Conservation (phyloP, 2,888 invertebrate species). For the Hylaea fasciaria region DNA sequence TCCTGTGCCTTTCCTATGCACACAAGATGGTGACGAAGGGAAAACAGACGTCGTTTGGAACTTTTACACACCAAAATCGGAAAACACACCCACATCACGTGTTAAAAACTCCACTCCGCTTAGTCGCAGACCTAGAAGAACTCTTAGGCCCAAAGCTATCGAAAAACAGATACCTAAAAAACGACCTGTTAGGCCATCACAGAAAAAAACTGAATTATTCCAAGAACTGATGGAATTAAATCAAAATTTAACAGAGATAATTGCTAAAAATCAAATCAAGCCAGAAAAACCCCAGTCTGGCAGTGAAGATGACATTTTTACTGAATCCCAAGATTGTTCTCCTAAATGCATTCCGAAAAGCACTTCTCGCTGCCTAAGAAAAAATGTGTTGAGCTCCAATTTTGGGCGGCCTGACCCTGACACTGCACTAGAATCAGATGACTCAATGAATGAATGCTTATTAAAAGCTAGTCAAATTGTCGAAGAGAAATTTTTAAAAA, state of each 20-base stretch:
- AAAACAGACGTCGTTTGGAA: conserved; percentile 82
- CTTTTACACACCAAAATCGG: conserved; percentile 79
- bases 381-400: conserved; percentile 76
- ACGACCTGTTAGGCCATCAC: conserved; percentile 57
- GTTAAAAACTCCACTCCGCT: conserved; percentile 73
- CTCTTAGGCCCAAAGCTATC: conserved; percentile 58
- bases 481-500: conserved; percentile 69
- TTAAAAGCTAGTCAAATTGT: conserved; percentile 78
- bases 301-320: conserved; percentile 76
- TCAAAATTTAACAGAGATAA: conserved; percentile 71
- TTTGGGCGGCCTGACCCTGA: conserved; percentile 71
- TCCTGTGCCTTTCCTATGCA: conserved; percentile 79
- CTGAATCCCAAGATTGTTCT: conserved; percentile 66
- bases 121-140: conserved; percentile 66
- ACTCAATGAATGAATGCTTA: conserved; percentile 81
- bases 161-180: conserved; percentile 68
- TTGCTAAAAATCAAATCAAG: conserved; percentile 56
- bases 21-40: conserved; percentile 80
- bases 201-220: conserved; percentile 70
- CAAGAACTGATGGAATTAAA: conserved; percentile 77
- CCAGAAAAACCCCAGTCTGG: conserved; percentile 60
- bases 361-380: conserved; percentile 67
- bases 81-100: conserved; percentile 54
- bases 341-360: conserved; percentile 65
- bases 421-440: conserved; percentile 76